Percentiles rank a stretch among this genome's conserved stretches.
phyloP scores from a whole-genome alignment of 2,888 invertebrate genomes.

The Busseola fusca region DNA sequence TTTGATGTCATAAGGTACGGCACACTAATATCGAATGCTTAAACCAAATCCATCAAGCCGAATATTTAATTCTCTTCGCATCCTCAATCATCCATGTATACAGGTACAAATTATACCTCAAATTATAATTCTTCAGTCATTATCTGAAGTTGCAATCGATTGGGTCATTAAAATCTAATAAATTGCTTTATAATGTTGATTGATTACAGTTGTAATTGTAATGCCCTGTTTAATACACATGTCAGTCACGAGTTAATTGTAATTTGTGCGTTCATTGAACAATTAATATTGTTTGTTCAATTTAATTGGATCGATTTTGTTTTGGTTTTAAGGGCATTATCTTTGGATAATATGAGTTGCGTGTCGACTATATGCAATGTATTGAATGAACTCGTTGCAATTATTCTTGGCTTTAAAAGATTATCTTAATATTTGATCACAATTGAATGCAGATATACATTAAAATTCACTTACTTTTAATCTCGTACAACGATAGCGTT shows the following conservation, averaged over 20 bases:
- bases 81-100: conserved; percentile 14
- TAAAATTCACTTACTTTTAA: conserved; percentile 43
- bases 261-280: conserved; percentile 47
- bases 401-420: background rate
- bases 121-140: conserved; percentile 38
- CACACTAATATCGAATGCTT: background rate
- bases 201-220: conserved; percentile 60
- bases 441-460: conserved; percentile 10
- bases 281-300: conserved; percentile 50
- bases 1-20: background rate
- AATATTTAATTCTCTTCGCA: conserved; percentile 10
- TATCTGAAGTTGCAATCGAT: conserved; percentile 47
- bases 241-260: conserved; percentile 57
- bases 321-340: conserved; percentile 13
- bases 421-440: background rate
- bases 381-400: background rate
- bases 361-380: background rate
- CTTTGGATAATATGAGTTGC: background rate
- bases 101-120: conserved; percentile 24
- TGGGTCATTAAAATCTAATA: conserved; percentile 53
- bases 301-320: conserved; percentile 41
- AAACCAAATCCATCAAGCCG: conserved; percentile 4
- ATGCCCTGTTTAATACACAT: conserved; percentile 50
- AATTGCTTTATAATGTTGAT: conserved; percentile 61
- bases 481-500: conserved; percentile 25